Percentiles rank a stretch among this genome's conserved stretches.
These are phyloP conservation scores for Pterocles orientalis DNA, from an alignment of 2,113 vertebrate genomes.

Conservation along the genomic window DNA sequence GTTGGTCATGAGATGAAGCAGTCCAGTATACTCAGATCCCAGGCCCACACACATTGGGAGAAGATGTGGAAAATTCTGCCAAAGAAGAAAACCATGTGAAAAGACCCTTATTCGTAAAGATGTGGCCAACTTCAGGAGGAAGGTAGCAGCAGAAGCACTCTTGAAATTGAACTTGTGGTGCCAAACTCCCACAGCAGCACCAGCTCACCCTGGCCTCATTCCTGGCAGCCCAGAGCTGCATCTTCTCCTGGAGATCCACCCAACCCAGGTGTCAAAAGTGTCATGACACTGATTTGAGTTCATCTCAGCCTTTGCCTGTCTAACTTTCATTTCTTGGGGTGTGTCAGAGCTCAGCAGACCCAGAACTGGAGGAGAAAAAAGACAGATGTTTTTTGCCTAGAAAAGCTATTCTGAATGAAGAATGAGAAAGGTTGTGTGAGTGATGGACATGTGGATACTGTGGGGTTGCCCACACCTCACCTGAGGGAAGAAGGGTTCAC, in stretches of 20 bases:
- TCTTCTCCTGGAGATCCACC: neutral
- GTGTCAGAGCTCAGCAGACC: neutral
- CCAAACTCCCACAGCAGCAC: neutral
- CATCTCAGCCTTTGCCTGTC: neutral
- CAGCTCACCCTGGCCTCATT: neutral
- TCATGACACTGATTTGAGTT: neutral
- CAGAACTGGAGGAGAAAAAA: neutral
- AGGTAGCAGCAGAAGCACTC: neutral
- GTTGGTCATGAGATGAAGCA: neutral
- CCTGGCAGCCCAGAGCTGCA: neutral
- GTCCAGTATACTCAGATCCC: accelerated
- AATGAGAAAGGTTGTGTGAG: neutral
- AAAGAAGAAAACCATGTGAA: neutral
- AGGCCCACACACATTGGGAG: neutral
- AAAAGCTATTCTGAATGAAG: neutral
- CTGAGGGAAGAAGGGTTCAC: neutral
- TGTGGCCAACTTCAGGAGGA: neutral
- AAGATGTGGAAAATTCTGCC: neutral
- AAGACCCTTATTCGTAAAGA: neutral
- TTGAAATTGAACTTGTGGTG: neutral
- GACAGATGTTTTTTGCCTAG: neutral
- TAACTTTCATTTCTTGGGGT: neutral
- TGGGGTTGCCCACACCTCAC: neutral
- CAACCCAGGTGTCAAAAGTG: neutral
- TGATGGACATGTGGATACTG: neutral